A percentile compares a stretch with the other conserved stretches of the same genome.
phyloP scores from a whole-genome alignment of 2,888 invertebrate species.

The Pycnomerus fuliginosus region DNA sequence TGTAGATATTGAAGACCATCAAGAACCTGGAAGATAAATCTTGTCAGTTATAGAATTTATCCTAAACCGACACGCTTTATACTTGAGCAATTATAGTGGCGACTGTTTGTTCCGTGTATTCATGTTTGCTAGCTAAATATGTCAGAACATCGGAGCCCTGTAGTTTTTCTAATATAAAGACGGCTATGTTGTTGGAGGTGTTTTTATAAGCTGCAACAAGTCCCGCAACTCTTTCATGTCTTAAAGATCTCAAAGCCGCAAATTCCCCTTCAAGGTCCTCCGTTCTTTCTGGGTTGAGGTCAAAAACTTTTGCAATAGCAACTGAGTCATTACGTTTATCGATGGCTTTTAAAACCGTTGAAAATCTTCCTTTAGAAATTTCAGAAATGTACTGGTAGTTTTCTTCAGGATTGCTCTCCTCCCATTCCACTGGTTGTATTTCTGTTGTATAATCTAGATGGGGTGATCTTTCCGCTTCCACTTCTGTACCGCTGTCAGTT shows the following conservation, averaged over 20 bases:
- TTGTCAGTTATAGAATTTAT: not conserved
- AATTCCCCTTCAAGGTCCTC: constrained; percentile 76
- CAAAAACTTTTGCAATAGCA: constrained; percentile 82
- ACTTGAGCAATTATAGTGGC: constrained; percentile 82
- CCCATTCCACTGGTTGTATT: constrained; percentile 72
- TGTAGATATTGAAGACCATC: constrained; percentile 94
- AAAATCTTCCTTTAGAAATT: constrained; percentile 82
- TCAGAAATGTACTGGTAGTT: constrained; percentile 86
- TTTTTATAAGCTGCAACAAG: constrained; percentile 72
- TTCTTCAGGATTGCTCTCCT: constrained; percentile 66
- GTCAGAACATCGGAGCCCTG: constrained; percentile 91
- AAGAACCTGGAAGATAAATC: constrained; percentile 56
- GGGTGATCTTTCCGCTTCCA: constrained; percentile 62
- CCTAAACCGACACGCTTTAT: constrained; percentile 18
- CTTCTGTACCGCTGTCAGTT: constrained; percentile 78
- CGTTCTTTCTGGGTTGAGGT: constrained; percentile 65
- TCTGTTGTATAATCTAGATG: constrained; percentile 75
- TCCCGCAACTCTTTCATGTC: constrained; percentile 86
- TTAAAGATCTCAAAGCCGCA: constrained; percentile 74
- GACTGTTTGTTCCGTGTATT: constrained; percentile 91
- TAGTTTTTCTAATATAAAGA: constrained; percentile 76
- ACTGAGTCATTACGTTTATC: constrained; percentile 74
- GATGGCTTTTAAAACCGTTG: constrained; percentile 78
- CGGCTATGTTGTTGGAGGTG: constrained; percentile 63
- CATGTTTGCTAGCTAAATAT: constrained; percentile 83